These are phyloP conservation scores for Harpagoxenus sublaevis DNA, from an alignment of 2,888 invertebrate genomes.

Conservation along the genomic window DNA sequence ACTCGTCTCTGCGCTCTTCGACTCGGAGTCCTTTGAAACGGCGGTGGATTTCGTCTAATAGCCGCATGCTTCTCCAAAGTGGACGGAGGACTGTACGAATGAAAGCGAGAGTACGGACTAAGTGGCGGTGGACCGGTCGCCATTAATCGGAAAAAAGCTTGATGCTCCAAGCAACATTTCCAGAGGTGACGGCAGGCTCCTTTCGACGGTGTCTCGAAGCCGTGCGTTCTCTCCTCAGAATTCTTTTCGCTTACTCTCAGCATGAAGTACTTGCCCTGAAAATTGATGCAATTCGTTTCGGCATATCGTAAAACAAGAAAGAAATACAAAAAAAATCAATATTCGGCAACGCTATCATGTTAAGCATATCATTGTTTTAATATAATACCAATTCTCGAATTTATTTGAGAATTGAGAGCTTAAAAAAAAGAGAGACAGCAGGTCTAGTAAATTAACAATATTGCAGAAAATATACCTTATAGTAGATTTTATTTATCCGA, in stretches of 20 bases:
- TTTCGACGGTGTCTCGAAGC: slow-evolving; percentile 97
- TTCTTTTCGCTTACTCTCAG: slow-evolving; percentile 98
- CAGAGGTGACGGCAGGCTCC: slow-evolving; percentile 98
- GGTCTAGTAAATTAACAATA: neutral
- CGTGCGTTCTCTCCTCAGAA: slow-evolving; percentile 98
- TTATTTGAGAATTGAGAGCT: neutral
- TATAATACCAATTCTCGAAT: neutral
- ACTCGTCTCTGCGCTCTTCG: slow-evolving; percentile 91
- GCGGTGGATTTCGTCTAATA: slow-evolving; percentile 88
- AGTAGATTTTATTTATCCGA: slow-evolving; percentile 97
- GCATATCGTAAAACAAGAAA: neutral
- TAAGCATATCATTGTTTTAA: neutral
- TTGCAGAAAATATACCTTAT: slow-evolving; percentile 88
- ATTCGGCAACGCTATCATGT: neutral
- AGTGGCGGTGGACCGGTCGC: slow-evolving; percentile 88
- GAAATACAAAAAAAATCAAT: neutral
- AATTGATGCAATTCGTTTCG: slow-evolving; percentile 1
- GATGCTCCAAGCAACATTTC: slow-evolving; percentile 98
- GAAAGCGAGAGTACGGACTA: slow-evolving; percentile 85
- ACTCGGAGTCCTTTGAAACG: slow-evolving; percentile 93
- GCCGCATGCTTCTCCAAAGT: slow-evolving; percentile 84
- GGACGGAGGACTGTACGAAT: slow-evolving; percentile 84
- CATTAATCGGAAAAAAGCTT: slow-evolving; percentile 96
- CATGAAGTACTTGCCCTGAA: slow-evolving; percentile 96
- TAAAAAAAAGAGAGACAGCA: neutral